Percentiles rank a stretch among this genome's conserved stretches.
Evolutionary conservation across 2,888 invertebrate genomes (phyloP).

Genomic region (Lasioglossum malachurum): DNA sequence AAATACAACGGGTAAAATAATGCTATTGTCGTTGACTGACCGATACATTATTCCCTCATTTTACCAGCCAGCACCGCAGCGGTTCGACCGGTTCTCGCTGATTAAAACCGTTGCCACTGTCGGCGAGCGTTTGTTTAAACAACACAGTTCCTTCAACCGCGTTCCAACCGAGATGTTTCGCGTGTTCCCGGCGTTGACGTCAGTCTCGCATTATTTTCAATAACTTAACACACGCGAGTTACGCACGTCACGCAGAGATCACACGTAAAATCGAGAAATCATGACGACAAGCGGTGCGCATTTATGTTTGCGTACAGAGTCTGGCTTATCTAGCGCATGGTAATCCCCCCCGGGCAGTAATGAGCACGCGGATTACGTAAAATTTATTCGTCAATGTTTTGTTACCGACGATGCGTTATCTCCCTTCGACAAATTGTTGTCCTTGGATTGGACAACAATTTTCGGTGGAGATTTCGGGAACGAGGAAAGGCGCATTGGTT

Average conservation of each 20-base stretch:
- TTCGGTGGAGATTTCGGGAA: background rate
- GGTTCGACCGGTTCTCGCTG: background rate
- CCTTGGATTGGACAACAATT: background rate
- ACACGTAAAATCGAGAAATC: slow-evolving; percentile 11
- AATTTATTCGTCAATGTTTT: background rate
- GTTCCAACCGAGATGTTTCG: slow-evolving; percentile 11
- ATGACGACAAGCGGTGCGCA: background rate
- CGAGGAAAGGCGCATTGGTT: background rate
- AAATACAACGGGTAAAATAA: background rate
- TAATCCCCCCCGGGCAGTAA: background rate
- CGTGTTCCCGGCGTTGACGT: slow-evolving; percentile 17
- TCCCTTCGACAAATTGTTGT: too few relatives aligned
- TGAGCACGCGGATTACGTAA: background rate
- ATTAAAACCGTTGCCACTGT: background rate
- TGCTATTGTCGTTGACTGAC: background rate
- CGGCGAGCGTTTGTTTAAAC: slow-evolving; percentile 1
- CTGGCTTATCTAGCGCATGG: background rate
- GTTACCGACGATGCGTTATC: background rate
- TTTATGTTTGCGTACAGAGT: background rate
- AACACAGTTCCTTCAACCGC: background rate
- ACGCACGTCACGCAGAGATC: slow-evolving; percentile 5
- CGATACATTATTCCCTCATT: background rate
- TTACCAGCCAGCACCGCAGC: background rate
- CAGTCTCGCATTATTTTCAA: slow-evolving; percentile 33
- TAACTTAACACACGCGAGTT: slow-evolving; percentile 14